A percentile compares a stretch with the other conserved stretches of the same genome.
These are phyloP conservation scores for Diadema setosum DNA, from an alignment of 35 echinoderm and acorn worm genomes.

Conservation along the genomic window DNA sequence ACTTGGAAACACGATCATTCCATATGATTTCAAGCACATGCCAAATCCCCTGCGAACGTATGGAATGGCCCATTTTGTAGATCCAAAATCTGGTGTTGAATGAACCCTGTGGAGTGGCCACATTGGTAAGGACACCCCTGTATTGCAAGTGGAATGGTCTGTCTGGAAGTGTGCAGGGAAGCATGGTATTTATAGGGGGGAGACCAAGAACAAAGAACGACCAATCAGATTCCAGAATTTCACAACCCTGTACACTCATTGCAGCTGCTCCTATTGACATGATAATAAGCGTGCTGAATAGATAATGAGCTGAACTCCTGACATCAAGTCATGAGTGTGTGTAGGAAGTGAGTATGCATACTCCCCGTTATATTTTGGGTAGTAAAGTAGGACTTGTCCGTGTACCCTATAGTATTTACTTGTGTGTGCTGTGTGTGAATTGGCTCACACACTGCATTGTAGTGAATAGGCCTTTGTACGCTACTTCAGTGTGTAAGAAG, in stretches of 20 bases:
- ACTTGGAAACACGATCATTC: no score
- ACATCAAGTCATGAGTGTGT: not conserved
- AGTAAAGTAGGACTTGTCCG: no score
- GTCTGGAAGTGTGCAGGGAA: slow-evolving; percentile 44
- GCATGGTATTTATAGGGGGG: slow-evolving; percentile 18
- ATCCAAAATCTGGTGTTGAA: no score
- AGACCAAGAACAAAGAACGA: slow-evolving; percentile 47
- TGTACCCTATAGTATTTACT: not conserved
- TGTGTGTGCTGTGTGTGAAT: not conserved
- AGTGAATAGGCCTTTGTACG: slow-evolving; percentile 8
- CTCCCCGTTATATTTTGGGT: no score
- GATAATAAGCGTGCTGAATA: not conserved
- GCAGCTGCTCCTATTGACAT: not conserved
- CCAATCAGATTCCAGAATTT: slow-evolving; percentile 27
- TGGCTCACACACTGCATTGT: not conserved
- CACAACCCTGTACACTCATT: not conserved
- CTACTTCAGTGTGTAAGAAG: not conserved
- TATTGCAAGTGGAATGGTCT: slow-evolving; percentile 43
- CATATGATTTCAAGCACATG: no score
- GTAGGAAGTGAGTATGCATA: not conserved
- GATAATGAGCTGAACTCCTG: slow-evolving; percentile 20
- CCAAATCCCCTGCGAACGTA: not conserved
- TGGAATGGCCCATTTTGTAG: not conserved
- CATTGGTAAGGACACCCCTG: slow-evolving; percentile 11
- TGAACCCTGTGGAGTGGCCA: no score